phyloP scores from a whole-genome alignment of 1,140 invertebrate genomes.

The Macrocentrus cingulum region DNA sequence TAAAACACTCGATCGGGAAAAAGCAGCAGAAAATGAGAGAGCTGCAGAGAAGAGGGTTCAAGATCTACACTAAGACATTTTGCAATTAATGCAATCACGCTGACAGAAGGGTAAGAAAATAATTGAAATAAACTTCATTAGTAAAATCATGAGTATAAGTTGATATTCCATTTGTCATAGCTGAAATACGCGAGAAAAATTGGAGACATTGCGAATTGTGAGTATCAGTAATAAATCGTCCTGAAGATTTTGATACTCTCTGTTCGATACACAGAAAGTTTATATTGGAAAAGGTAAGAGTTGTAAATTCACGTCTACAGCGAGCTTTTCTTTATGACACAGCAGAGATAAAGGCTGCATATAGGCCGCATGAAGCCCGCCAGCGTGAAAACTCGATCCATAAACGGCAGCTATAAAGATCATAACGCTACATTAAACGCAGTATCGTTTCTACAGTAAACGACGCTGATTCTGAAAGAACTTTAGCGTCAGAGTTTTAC shows the following conservation, averaged over 20 bases:
- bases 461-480: not conserved
- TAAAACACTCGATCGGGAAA: conserved; percentile 19
- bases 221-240: too few species aligned
- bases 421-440: conserved; percentile 56
- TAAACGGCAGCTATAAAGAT: conserved; percentile 53
- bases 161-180: too few species aligned
- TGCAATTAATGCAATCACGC: conserved; percentile 32
- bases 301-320: too few species aligned
- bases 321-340: not conserved
- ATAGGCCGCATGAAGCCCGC: conserved; percentile 15
- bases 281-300: too few species aligned
- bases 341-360: too few species aligned
- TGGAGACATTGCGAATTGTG: too few species aligned
- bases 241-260: too few species aligned
- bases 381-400: conserved; percentile 48
- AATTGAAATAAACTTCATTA: too few species aligned
- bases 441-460: conserved; percentile 33
- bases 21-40: not conserved
- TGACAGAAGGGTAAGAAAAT: too few species aligned
- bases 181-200: too few species aligned
- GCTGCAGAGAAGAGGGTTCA: not conserved
- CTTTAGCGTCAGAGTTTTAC: not conserved
- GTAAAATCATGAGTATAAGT: too few species aligned
- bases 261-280: too few species aligned
- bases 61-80: conserved; percentile 30